These are phyloP conservation scores for Nothoprocta pentlandii DNA, from an alignment of 2,113 vertebrate species.

Conservation along the genomic window DNA sequence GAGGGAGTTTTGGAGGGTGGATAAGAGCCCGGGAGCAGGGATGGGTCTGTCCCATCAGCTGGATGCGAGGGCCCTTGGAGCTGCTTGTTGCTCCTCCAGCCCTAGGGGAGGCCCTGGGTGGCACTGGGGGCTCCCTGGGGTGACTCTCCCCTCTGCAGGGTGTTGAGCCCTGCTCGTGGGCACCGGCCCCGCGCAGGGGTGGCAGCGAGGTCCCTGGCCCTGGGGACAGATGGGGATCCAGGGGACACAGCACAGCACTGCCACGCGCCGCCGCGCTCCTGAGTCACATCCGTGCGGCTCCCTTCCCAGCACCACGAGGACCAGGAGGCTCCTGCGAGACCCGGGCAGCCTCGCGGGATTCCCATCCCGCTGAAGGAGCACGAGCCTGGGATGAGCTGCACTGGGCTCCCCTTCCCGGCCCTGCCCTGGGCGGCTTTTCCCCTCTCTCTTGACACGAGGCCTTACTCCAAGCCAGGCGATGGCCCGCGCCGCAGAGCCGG, in stretches of 20 bases:
- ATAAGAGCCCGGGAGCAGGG: background rate
- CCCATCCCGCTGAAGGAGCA: rapidly evolving
- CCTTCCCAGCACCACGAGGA: background rate
- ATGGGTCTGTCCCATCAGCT: background rate
- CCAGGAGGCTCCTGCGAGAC: background rate
- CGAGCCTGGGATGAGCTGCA: background rate
- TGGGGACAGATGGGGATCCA: no score
- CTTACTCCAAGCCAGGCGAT: conserved; percentile 39
- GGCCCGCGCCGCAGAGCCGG: conserved; percentile 39
- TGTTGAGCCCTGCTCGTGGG: background rate
- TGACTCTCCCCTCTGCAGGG: background rate
- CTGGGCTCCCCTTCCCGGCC: background rate
- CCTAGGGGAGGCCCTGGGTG: no score
- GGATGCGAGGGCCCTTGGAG: background rate
- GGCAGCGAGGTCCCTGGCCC: background rate
- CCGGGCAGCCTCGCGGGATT: background rate
- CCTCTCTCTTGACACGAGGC: conserved; percentile 1
- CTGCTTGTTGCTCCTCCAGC: background rate
- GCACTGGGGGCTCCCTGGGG: background rate
- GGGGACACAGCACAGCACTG: background rate
- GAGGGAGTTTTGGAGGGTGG: background rate
- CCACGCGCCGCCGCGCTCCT: background rate
- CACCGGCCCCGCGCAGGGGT: background rate
- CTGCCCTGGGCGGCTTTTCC: background rate
- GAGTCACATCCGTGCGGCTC: no score